Percentiles rank a stretch among this genome's conserved stretches.
Evolutionary conservation across 2,113 vertebrate species (phyloP).

Genomic region (Dromaius novaehollandiae): DNA sequence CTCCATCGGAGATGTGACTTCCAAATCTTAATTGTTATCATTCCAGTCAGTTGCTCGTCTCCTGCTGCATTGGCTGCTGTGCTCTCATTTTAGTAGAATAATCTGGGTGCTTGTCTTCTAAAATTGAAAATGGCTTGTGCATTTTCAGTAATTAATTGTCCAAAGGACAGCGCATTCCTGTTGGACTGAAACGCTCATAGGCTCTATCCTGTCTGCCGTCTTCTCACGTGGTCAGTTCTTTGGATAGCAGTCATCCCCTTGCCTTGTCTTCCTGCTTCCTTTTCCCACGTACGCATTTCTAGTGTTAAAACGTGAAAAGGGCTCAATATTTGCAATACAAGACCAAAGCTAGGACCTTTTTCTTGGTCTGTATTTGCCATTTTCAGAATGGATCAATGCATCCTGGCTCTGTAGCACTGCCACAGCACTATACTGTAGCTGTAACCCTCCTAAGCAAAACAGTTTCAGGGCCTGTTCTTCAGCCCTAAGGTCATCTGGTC

Average conservation of each 20-base stretch:
- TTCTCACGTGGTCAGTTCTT: slow-evolving; percentile 45
- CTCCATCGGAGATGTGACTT: neutral
- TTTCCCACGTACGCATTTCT: neutral
- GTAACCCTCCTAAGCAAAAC: neutral
- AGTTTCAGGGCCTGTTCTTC: neutral
- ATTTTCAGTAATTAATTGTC: slow-evolving; percentile 23
- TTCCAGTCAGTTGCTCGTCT: slow-evolving; percentile 39
- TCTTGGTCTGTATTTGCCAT: neutral
- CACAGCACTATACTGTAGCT: neutral
- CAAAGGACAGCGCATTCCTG: slow-evolving; percentile 7
- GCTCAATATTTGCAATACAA: neutral
- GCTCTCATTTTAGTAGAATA: neutral
- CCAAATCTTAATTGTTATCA: slow-evolving; percentile 12
- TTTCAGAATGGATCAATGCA: neutral
- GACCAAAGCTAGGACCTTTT: neutral
- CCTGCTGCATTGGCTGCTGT: neutral
- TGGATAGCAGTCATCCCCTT: slow-evolving; percentile 59
- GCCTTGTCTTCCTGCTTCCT: neutral
- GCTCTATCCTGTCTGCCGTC: neutral
- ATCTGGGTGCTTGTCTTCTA: slow-evolving; percentile 4
- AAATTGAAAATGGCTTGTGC: neutral
- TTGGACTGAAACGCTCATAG: neutral
- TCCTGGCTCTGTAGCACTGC: neutral
- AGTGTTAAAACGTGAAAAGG: neutral
- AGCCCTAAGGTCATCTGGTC: neutral